Base-by-base conservation (phyloP, 2,888 invertebrate genomes). In the Drosophila falleni region DNA sequence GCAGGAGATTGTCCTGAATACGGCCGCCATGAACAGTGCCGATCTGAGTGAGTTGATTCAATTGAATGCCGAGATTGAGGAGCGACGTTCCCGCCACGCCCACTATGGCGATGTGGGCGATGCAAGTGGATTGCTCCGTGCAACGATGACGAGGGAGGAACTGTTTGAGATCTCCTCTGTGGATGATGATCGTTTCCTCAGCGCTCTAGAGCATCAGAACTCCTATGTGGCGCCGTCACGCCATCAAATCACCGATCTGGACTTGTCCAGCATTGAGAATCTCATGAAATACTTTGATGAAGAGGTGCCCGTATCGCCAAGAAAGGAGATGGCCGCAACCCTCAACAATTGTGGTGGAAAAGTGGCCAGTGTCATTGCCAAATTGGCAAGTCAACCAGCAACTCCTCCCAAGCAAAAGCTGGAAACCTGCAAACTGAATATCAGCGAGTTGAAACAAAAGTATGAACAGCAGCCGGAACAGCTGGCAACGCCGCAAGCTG, bases 221-320 rank as follows among this genome's bases (percentile, higher is more conserved):
- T 81, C 87, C 0, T 86, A 78, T 39, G 65, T 61, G 5, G 41
- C 70, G 0, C 55, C 78, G 0, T 31, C 69, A 0, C 74, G 49
- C 0, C 15, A 78, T 1, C 86, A 81, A 60, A 42, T 86, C 31
- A 89, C 80, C n/a, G 84, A 81, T 29, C 59, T 87, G 55, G 85
- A 90, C 49, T 19, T 88, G 19, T 82, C 89, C 19, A 90, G 89
- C 71, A 87, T 91, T 50, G 89, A 89, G 47, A 72, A 90, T 62
- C 72, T 92, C 0, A 79, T 91, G 80, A 87, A 85, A 37, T 92
- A 91, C 60, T 92, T 91, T 31, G 88, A 88, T 50, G 90, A 92
- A 59, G 90, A 92, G 19, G 86, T 91, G 0, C 60, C 73, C 6
- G 78, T 85, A 0, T 83, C 90, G 1, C 85, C 84, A 4, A 74